These are phyloP conservation scores for Latrodectus elegans DNA, from an alignment of 2,888 invertebrate genomes.

Conservation along the genomic window DNA sequence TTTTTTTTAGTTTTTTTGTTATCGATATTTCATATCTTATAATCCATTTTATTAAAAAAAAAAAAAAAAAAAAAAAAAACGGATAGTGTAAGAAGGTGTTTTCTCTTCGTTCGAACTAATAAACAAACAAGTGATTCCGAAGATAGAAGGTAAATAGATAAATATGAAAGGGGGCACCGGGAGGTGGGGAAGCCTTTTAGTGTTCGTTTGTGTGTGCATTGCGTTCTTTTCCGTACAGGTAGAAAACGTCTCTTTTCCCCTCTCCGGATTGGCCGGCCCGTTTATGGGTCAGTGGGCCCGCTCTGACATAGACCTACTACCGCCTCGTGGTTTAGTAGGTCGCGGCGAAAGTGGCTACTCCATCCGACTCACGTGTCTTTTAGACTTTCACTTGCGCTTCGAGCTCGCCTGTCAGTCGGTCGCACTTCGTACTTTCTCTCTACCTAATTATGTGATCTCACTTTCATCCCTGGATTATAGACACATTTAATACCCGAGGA, in stretches of 20 bases:
- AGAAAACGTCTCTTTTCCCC: constrained; percentile 20
- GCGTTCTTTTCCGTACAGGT: constrained; percentile 61
- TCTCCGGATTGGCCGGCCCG: constrained; percentile 43
- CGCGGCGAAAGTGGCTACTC: constrained; percentile 63
- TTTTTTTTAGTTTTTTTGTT: no score
- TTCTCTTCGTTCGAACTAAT: neutral
- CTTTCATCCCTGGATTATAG: constrained; percentile 13
- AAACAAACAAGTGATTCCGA: constrained; percentile 3
- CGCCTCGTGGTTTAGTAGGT: constrained; percentile 61
- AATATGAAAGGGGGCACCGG: constrained; percentile 3
- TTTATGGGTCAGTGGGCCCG: constrained; percentile 69
- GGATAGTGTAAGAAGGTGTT: neutral
- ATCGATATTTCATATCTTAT: no score
- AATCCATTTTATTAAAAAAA: neutral
- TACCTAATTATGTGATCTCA: neutral
- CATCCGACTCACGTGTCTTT: constrained; percentile 37
- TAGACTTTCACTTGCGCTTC: constrained; percentile 58
- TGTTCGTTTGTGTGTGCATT: constrained; percentile 28
- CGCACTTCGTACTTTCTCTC: constrained; percentile 16
- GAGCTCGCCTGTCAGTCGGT: constrained; percentile 16
- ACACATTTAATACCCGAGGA: neutral
- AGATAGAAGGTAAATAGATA: constrained; percentile 26
- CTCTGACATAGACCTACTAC: constrained; percentile 69
- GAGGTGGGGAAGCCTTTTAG: constrained; percentile 40
- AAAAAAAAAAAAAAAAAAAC: neutral